Percentiles rank a stretch among this genome's conserved stretches.
Evolutionary conservation across 1,140 invertebrate species (phyloP).

Genomic region (Aphidius ervi): DNA sequence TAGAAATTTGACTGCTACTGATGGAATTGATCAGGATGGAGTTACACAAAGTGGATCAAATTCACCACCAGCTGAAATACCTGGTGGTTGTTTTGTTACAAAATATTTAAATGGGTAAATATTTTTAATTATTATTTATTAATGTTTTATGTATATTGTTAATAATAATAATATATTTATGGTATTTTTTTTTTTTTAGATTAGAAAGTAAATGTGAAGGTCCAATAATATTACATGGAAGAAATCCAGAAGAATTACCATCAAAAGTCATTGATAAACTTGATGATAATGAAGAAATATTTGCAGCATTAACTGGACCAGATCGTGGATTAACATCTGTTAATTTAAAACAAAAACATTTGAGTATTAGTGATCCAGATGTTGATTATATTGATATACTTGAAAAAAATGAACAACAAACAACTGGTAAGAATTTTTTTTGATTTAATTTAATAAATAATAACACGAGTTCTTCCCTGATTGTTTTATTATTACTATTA

Average conservation of each 20-base stretch:
- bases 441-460: background rate
- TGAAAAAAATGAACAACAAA: constrained; percentile 56
- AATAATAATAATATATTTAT: background rate
- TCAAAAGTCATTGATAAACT: constrained; percentile 55
- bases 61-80: constrained; percentile 47
- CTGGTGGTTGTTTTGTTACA: constrained; percentile 66
- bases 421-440: constrained; percentile 39
- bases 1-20: constrained; percentile 57
- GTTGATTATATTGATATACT: constrained; percentile 73
- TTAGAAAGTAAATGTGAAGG: constrained; percentile 51
- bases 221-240: constrained; percentile 62
- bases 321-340: constrained; percentile 73
- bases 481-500: no score
- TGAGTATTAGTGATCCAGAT: constrained; percentile 64
- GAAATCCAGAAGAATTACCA: constrained; percentile 64
- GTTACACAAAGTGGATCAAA: constrained; percentile 33
- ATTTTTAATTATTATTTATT: background rate
- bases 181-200: constrained; percentile 28
- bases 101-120: constrained; percentile 71
- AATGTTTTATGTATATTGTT: background rate
- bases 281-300: constrained; percentile 54
- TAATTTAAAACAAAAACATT: constrained; percentile 62
- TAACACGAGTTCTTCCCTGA: no score
- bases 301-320: constrained; percentile 71
- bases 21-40: constrained; percentile 49